Percentiles rank a stretch among this genome's conserved stretches.
phyloP scores from a whole-genome alignment of 1,140 invertebrate species.

The Copidosoma floridanum region DNA sequence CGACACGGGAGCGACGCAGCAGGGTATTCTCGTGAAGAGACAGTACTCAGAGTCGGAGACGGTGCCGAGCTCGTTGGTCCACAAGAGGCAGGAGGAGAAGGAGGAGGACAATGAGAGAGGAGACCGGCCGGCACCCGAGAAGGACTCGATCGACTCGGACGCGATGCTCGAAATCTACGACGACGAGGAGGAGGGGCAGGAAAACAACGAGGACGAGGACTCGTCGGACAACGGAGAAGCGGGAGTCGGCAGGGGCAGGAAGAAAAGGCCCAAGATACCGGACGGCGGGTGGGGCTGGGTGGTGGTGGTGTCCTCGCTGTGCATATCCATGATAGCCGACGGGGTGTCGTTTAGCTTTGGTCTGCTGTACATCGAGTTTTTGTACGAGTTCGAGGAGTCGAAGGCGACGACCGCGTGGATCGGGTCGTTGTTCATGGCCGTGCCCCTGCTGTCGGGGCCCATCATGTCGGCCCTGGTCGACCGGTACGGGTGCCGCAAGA shows the following conservation, averaged over 20 bases:
- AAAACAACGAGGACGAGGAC: constrained; percentile 13
- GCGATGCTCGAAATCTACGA: constrained; percentile 31
- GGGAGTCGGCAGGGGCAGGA: neutral
- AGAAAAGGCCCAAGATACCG: constrained; percentile 62
- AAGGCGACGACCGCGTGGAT: constrained; percentile 90
- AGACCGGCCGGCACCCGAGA: neutral
- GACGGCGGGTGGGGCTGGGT: constrained; percentile 82
- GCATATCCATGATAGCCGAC: constrained; percentile 92
- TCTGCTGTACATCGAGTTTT: constrained; percentile 81
- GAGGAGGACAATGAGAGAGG: constrained; percentile 2
- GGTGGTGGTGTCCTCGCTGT: constrained; percentile 79
- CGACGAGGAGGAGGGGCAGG: constrained; percentile 20
- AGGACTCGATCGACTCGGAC: constrained; percentile 33
- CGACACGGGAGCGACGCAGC: neutral
- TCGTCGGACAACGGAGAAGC: constrained; percentile 5
- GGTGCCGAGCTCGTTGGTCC: neutral
- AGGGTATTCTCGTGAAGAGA: constrained; percentile 10
- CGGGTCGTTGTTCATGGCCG: constrained; percentile 85
- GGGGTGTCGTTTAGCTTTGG: constrained; percentile 93
- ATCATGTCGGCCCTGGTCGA: constrained; percentile 86
- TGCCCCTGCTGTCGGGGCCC: constrained; percentile 85
- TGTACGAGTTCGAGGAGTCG: constrained; percentile 78
- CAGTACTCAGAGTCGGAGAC: constrained; percentile 23
- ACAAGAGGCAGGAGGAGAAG: constrained; percentile 12
- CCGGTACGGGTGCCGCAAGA: constrained; percentile 78